Evolutionary conservation across 1,140 invertebrate species (phyloP), one percentile per base, ranked within the genome.

Genomic region (Stegodyphus mimosarum): DNA sequence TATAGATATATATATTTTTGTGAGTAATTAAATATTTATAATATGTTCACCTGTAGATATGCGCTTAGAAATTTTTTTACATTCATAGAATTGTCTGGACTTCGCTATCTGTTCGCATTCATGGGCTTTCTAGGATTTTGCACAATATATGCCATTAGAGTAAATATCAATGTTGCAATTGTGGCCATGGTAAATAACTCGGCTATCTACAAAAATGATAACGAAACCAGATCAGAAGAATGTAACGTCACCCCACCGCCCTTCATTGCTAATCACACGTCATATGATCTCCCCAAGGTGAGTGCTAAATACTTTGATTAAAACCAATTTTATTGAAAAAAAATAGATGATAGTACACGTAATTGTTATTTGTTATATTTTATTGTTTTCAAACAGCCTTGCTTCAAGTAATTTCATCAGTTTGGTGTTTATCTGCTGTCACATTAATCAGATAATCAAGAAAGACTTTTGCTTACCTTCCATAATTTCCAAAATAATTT

Each of bases 91-190:
- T 5, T 72, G 7, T 6, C 17, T 9, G 70, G 70, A 49, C 2
- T 72, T 10, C 70, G 70, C 11, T 72, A 72, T 33, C 70, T 72
- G 48, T 72, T 72, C 49, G 10, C 70, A 7, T 10, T 51, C 7
- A 48, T 72, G 18, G 70, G 70, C 33, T 72, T 72, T n/a, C n/a
- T 72, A 11, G 70, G 70, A 9, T 72, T 49, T 52, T 72, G 17
- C 70, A 72, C 50, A 7, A 9, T 97, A 0, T 99, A 99, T 91
- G 93, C 97, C 76, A 96, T 98, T 95, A 92, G 97, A 78, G 97
- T 97, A 17, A 98, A 98, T 90, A 95, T 99, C 93, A 98, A 96
- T 6, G 96, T 99, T 51, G 97, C 97, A 13, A 97, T 99, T 88
- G 97, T 99, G 69, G 96, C 96, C 11, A 99, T 99, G 97, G 96